phyloP scores from a whole-genome alignment of 2,113 vertebrate genomes.

The Rhinoderma darwinii region DNA sequence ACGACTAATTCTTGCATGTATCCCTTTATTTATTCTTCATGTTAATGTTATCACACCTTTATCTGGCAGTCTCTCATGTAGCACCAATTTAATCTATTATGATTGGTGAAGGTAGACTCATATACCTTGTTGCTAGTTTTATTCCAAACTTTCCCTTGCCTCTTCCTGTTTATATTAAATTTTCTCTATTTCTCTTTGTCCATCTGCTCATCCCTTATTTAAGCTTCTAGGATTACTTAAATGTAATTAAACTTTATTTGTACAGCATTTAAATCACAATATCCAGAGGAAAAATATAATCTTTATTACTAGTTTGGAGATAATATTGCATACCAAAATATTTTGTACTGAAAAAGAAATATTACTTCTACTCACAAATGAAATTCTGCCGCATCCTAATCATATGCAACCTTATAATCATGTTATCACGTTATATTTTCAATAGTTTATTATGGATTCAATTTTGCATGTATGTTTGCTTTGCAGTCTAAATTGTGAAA shows the following conservation, averaged over 20 bases:
- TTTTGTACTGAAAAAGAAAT: not conserved
- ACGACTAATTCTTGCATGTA: too few relatives aligned
- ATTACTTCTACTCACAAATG: slow-evolving; percentile 20
- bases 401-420: not conserved
- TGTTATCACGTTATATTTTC: not conserved
- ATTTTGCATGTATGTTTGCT: not conserved
- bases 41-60: too few relatives aligned
- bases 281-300: not conserved
- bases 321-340: slow-evolving; percentile 18
- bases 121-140: too few relatives aligned
- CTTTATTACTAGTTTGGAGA: slow-evolving; percentile 15
- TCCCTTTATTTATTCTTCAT: too few relatives aligned
- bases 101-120: too few relatives aligned
- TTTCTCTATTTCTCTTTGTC: not conserved
- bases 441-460: not conserved
- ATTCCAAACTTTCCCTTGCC: too few relatives aligned
- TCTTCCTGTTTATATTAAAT: not conserved
- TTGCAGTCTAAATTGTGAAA: not conserved
- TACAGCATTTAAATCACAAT: not conserved
- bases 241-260: slow-evolving; percentile 30
- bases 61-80: too few relatives aligned
- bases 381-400: slow-evolving; percentile 29
- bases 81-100: too few relatives aligned
- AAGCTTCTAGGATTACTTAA: not conserved
- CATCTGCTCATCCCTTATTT: not conserved